Base-by-base conservation (phyloP, 2,113 vertebrate genomes). In the Neomonachus schauinslandi region DNA sequence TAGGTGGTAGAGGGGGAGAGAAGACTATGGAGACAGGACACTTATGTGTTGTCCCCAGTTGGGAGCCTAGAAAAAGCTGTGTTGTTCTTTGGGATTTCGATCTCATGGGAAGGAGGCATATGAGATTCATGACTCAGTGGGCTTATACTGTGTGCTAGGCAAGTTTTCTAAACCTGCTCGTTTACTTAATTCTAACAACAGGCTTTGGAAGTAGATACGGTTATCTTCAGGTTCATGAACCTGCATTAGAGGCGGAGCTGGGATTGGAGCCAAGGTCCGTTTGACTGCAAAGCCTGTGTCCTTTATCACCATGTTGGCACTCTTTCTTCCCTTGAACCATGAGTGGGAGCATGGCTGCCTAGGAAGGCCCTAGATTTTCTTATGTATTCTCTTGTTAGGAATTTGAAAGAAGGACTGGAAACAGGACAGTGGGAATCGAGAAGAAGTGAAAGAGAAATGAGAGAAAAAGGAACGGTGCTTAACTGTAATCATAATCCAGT, bases 191-290 rank as follows among this genome's bases (percentile, higher is more conserved):
- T 76, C 84, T 95, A 79, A n/a, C 28, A 51, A 6, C 21, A 80
- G 36, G 74, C 19, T 28, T 14, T 31, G 67, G 22, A 42, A 86
- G 51, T 33, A 3, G 14, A 31, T 26, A n/a, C 22, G 15, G n/a
- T 18, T 55, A 36, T 31, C 21, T 39, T 59, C 15, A 69, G 79
- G 24, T 59, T 51, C 18, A 16, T 7, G n/a, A 55, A 61, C 55
- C 36, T 36, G n/a, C 80, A 18, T 12, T 74, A 49, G 74, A 39
- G 22, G 42, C 63, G 28, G 24, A 72, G 49, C 51, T 92, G 55
- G 91, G 28, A 22, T 69, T 85, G 33, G 87, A 97, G 80, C 57
- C 39, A n/a, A 26, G 83, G 6, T 46, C 94, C 28, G 1, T 71
- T 18, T 89, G 71, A 49, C 21, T 51, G 80, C 63, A 76, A 1